Percentiles rank a stretch among this genome's conserved stretches.
Conservation (phyloP, 92 coral and sea anemone species). For the Anthopleura xanthogrammica region DNA sequence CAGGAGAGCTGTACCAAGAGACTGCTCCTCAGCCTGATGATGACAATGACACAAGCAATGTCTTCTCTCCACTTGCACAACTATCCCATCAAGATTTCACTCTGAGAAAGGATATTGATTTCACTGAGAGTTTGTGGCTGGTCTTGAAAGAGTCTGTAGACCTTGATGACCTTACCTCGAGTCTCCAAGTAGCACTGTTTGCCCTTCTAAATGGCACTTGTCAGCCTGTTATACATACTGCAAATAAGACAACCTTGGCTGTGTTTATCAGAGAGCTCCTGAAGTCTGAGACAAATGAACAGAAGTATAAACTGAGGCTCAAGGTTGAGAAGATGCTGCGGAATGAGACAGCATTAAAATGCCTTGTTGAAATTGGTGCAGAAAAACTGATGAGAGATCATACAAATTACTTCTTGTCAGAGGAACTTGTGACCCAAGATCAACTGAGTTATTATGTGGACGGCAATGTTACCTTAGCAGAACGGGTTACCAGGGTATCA, state of each 20-base stretch:
- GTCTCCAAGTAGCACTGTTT: constrained; percentile 52
- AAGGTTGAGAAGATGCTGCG: constrained; percentile 48
- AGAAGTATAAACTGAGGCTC: constrained; percentile 48
- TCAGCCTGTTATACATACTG: constrained; percentile 78
- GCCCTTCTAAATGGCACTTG: constrained; percentile 75
- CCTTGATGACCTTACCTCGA: constrained; percentile 57
- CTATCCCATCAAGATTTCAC: constrained; percentile 56
- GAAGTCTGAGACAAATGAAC: constrained; percentile 72
- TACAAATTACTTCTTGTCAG: constrained; percentile 72
- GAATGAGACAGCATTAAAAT: constrained; percentile 47
- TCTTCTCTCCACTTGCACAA: constrained; percentile 51
- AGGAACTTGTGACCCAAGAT: constrained; percentile 87
- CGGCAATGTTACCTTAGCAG: constrained; percentile 32
- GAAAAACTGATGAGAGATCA: constrained; percentile 87
- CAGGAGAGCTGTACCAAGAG: constrained; percentile 55
- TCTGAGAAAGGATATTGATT: constrained; percentile 84
- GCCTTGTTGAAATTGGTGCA: constrained; percentile 77
- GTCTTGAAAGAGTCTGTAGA: constrained; percentile 76
- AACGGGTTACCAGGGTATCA: constrained; percentile 61
- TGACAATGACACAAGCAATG: constrained; percentile 42
- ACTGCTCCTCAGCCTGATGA: constrained; percentile 33
- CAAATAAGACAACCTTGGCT: constrained; percentile 82
- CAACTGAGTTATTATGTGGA: constrained; percentile 67
- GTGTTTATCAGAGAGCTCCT: constrained; percentile 68
- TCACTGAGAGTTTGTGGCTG: constrained; percentile 90